A percentile compares a stretch with the other conserved stretches of the same genome.
Evolutionary conservation across 2,888 invertebrate genomes (phyloP).

Genomic region (Mystacides longicornis): DNA sequence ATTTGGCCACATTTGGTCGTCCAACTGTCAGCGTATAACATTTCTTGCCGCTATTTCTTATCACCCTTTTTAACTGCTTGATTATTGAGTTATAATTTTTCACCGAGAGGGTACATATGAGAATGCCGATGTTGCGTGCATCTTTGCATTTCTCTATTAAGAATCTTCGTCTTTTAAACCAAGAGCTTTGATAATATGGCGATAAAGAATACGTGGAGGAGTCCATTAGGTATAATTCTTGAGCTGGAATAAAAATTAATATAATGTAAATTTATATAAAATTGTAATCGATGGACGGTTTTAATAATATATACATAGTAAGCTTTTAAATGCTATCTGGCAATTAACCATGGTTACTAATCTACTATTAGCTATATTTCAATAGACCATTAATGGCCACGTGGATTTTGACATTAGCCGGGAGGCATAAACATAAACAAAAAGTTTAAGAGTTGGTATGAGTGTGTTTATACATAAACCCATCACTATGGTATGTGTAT

Average conservation of each 20-base stretch:
- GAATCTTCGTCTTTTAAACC: slow-evolving; percentile 73
- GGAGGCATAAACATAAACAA: too few species aligned
- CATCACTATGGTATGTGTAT: too few species aligned
- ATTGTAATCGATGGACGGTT: too few species aligned
- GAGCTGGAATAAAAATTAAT: slow-evolving; percentile 40
- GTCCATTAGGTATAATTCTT: slow-evolving; percentile 52
- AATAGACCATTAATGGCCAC: too few species aligned
- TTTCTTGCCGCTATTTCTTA: slow-evolving; percentile 72
- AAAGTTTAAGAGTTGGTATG: too few species aligned
- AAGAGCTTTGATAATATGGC: slow-evolving; percentile 38
- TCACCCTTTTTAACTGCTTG: slow-evolving; percentile 62
- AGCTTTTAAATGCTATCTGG: too few species aligned
- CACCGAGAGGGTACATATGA: slow-evolving; percentile 86
- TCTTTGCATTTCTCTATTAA: slow-evolving; percentile 89
- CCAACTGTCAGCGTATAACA: slow-evolving; percentile 90
- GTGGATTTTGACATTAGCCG: too few species aligned
- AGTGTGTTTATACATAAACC: too few species aligned
- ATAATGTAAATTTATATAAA: too few species aligned
- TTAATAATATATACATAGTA: too few species aligned
- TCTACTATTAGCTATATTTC: too few species aligned
- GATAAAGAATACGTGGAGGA: slow-evolving; percentile 39
- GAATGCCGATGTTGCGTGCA: slow-evolving; percentile 76
- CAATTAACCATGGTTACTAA: too few species aligned
- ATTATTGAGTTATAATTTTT: slow-evolving; percentile 70
- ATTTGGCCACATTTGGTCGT: slow-evolving; percentile 87